Evolutionary conservation across 2,888 invertebrate genomes (phyloP), one percentile per base, ranked within the genome.

Genomic region (Malacosoma neustria): DNA sequence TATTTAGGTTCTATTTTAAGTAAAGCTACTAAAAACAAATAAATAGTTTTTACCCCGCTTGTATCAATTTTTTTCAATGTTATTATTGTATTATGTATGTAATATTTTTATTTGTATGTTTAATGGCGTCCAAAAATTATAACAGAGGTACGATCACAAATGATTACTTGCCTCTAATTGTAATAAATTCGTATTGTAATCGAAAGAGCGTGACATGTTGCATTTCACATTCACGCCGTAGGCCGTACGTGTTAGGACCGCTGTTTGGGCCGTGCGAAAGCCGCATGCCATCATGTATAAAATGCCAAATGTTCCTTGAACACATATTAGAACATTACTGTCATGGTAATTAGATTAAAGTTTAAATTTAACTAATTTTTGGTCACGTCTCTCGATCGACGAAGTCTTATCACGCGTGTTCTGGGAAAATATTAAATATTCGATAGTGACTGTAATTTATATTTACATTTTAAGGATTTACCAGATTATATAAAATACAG

Each of bases 231-330:
- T 72, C 70, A 61, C 49, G 54, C 60, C 57, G 57, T 53, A 52
- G 56, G 48, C 35, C 38, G 54, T 58, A 65, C 69, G 65, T 69
- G 66, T 57, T 56, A 46, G 60, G 53, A 60, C 55, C 53, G 51
- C 51, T 49, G 45, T 43, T 51, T 60, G 58, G 71, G 72, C 76
- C 79, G 79, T 79, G 79, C 69, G 79, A 76, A 76, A 67, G 63
- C 51, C 54, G 61, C 65, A 61, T 71, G 60, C 69, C 62, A 42
- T 54, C 62, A 58, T 60, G 66, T 46, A 49, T 51, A 41, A 49
- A 48, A 52, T 45, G 51, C 49, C 54, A 49, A 60, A 62, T 56
- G 57, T 53, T 49, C 47, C 47, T 51, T 45, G 54, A 51, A 48
- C 44, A 45, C 43, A 43, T 40, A 41, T 39, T 29, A 29, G 30